These are phyloP conservation scores for Cuniculus paca DNA, from an alignment of 2,797 vertebrate species.

Conservation along the genomic window DNA sequence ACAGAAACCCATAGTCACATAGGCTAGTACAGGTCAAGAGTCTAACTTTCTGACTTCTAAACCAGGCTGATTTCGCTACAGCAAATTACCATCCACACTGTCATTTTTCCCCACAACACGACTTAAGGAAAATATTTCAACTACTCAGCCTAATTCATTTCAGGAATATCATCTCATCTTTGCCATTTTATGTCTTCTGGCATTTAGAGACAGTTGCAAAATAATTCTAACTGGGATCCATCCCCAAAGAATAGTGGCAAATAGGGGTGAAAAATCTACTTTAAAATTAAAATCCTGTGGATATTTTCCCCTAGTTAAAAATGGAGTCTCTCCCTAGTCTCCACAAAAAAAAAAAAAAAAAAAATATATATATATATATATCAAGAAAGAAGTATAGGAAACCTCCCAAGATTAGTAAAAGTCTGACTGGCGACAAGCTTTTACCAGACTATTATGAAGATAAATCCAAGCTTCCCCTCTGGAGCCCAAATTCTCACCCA, in stretches of 20 bases:
- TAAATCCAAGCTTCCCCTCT: background rate
- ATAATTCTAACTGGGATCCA: background rate
- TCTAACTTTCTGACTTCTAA: conserved; percentile 4
- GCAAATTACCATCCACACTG: background rate
- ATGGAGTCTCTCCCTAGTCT: background rate
- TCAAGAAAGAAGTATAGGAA: background rate
- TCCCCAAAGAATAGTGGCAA: background rate
- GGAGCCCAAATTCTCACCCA: background rate
- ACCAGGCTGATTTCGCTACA: background rate
- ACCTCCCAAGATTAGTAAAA: background rate
- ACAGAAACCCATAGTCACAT: background rate
- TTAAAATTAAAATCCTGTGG: background rate
- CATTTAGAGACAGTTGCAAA: background rate
- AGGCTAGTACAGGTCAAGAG: background rate
- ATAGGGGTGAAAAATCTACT: background rate
- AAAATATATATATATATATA: too few species aligned
- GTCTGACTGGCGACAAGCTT: background rate
- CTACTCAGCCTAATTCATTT: background rate
- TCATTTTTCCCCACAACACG: background rate
- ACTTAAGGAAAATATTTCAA: background rate
- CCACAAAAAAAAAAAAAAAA: background rate
- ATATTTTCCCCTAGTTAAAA: background rate
- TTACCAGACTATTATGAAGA: background rate
- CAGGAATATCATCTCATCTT: background rate
- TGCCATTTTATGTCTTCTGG: background rate